Evolutionary conservation across 2,113 vertebrate species (phyloP).

Genomic region (Rhea americana): DNA sequence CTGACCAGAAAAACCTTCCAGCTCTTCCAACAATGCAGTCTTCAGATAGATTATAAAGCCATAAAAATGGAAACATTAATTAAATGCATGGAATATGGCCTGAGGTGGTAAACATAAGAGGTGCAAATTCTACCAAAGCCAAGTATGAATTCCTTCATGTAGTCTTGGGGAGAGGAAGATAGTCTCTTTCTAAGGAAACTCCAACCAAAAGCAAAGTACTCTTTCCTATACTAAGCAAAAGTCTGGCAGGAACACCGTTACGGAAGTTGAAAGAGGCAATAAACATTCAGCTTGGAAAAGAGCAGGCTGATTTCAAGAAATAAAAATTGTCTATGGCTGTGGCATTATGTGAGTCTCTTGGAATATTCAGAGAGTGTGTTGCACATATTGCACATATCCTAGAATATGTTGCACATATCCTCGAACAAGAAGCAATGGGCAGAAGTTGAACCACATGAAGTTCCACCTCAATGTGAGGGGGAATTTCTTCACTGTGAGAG

Average conservation of each 20-base stretch:
- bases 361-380: background rate
- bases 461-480: too few species aligned
- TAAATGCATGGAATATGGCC: background rate
- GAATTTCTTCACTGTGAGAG: too few species aligned
- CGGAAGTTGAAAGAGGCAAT: background rate
- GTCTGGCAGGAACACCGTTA: background rate
- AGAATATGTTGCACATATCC: too few species aligned
- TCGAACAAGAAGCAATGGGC: too few species aligned
- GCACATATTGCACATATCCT: too few species aligned
- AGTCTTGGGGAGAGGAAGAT: background rate
- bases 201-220: background rate
- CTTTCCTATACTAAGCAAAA: background rate
- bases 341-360: background rate
- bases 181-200: background rate
- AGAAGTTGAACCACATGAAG: too few species aligned
- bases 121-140: conserved; percentile 13
- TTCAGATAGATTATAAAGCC: background rate
- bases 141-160: background rate
- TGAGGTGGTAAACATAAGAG: conserved; percentile 6
- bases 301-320: background rate
- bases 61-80: conserved; percentile 45
- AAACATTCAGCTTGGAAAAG: background rate
- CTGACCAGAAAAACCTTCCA: background rate
- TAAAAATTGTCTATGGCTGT: background rate
- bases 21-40: background rate